These are phyloP conservation scores for Sceloporus tristichus DNA, from an alignment of 2,113 vertebrate species.

Conservation along the genomic window DNA sequence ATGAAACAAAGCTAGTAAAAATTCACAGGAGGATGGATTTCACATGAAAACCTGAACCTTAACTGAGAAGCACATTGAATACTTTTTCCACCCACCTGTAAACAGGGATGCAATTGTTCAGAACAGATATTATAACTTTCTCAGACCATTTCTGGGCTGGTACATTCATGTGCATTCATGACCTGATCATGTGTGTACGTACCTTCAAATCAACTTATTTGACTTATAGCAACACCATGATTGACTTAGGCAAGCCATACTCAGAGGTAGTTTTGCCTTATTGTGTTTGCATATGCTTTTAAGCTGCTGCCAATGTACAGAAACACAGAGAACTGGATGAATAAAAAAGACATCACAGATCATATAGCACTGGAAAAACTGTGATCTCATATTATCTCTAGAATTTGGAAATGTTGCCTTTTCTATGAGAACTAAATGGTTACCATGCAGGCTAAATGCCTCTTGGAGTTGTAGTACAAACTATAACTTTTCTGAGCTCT, in stretches of 20 bases:
- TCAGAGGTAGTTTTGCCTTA: too few species aligned
- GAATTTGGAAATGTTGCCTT: too few species aligned
- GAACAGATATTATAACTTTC: background rate
- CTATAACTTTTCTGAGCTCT: too few species aligned
- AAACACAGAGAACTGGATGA: background rate
- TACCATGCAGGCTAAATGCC: too few species aligned
- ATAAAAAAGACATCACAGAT: background rate
- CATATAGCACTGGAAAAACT: too few species aligned
- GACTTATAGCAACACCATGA: too few species aligned
- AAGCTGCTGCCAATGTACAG: background rate
- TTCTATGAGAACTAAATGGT: too few species aligned
- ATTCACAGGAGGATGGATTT: background rate
- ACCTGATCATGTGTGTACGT: background rate
- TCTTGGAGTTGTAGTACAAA: too few species aligned
- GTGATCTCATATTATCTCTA: too few species aligned
- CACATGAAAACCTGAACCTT: background rate
- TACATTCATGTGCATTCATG: background rate
- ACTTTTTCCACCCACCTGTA: background rate
- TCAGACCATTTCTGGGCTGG: background rate
- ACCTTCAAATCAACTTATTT: too few species aligned
- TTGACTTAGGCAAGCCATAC: too few species aligned
- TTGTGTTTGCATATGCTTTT: too few species aligned
- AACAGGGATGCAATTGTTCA: background rate
- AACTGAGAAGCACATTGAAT: background rate
- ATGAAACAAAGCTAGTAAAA: background rate